Conservation (phyloP, 2,888 invertebrate genomes). For the Lasioglossum morio region DNA sequence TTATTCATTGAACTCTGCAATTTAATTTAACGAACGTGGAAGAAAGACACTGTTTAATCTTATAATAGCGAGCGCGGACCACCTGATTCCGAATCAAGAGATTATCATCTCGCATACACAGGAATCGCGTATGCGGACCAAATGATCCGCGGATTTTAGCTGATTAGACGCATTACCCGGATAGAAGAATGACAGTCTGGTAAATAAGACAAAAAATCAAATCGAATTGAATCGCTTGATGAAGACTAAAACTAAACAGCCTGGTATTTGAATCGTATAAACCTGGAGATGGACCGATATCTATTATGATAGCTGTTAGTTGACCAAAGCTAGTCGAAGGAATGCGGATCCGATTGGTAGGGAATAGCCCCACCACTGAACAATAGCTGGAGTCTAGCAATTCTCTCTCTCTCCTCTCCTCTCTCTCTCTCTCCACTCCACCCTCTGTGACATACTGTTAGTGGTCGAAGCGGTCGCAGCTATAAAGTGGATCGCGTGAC, state of each 20-base stretch:
- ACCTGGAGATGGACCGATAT: background rate
- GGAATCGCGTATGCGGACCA: slow-evolving; percentile 60
- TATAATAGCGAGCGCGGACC: slow-evolving; percentile 26
- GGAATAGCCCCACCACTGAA: background rate
- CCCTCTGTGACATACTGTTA: background rate
- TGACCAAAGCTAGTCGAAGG: background rate
- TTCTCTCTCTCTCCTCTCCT: too few species aligned
- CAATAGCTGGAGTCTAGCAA: background rate
- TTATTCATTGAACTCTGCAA: background rate
- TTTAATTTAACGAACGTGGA: background rate
- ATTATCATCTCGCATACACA: slow-evolving; percentile 60
- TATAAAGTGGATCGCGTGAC: background rate
- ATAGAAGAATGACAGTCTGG: background rate
- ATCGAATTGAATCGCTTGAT: background rate
- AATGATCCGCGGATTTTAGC: slow-evolving; percentile 69
- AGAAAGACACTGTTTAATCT: background rate
- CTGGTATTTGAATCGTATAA: too few species aligned
- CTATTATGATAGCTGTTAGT: background rate
- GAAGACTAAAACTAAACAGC: background rate
- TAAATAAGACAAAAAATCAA: background rate
- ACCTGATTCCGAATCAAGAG: slow-evolving; percentile 62
- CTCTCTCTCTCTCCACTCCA: too few species aligned
- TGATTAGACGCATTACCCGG: slow-evolving; percentile 67
- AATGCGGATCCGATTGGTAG: background rate
- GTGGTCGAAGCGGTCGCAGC: background rate